Conservation (phyloP, 2,113 vertebrate species). For the Pyxicephalus adspersus region DNA sequence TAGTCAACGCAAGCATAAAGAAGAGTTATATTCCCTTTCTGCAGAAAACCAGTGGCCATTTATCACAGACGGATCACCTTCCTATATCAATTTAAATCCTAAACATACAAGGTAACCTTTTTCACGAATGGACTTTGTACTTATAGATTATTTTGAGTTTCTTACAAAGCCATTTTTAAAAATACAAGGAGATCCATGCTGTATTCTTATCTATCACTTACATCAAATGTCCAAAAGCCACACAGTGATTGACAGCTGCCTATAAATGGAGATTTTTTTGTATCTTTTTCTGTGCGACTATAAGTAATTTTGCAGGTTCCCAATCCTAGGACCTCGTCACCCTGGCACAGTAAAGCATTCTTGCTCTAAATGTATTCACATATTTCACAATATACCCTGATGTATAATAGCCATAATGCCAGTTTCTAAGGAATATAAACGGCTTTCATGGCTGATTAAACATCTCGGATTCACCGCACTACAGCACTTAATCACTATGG, state of each 20-base stretch:
- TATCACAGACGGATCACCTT: no score
- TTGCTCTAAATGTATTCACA: slow-evolving; percentile 48
- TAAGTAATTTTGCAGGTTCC: not conserved
- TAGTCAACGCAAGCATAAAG: no score
- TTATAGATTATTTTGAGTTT: no score
- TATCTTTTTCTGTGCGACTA: slow-evolving; percentile 1
- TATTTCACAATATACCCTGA: slow-evolving; percentile 52
- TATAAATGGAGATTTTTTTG: not conserved
- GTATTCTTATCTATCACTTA: not conserved
- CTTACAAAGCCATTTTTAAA: no score
- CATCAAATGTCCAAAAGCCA: not conserved
- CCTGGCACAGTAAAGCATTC: slow-evolving; percentile 31
- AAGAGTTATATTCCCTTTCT: no score
- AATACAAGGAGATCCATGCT: not conserved
- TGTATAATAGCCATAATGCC: slow-evolving; percentile 51
- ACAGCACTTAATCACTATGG: slow-evolving; percentile 45
- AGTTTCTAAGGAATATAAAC: slow-evolving; percentile 56
- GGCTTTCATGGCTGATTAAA: slow-evolving; percentile 55
- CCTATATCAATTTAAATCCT: no score
- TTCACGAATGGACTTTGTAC: no score
- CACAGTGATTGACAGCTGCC: not conserved
- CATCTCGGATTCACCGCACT: slow-evolving; percentile 42
- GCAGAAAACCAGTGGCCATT: no score
- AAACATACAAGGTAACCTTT: no score
- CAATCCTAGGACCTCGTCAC: not conserved